Percentiles rank a stretch among this genome's conserved stretches.
Conservation (phyloP, 2,113 vertebrate species). For the Labeo rohita region DNA sequence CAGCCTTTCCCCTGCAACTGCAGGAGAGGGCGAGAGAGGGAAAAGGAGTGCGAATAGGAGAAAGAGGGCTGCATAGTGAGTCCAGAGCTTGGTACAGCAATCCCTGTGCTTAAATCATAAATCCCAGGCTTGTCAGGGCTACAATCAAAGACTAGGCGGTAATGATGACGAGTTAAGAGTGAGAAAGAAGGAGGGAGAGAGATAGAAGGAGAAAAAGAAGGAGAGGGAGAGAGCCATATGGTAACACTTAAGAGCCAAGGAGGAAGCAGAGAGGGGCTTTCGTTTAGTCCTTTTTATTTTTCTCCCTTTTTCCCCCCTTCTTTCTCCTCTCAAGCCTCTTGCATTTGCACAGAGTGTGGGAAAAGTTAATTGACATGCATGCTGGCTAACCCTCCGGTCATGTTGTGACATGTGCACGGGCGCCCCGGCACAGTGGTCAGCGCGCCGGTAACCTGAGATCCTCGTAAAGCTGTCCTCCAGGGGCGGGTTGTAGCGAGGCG, state of each 20-base stretch:
- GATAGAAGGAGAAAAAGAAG: slow-evolving; percentile 61
- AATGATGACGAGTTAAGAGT: slow-evolving; percentile 64
- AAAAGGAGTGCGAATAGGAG: slow-evolving; percentile 14
- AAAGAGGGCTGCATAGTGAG: slow-evolving; percentile 81
- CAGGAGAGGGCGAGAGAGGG: slow-evolving; percentile 62
- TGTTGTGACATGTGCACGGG: slow-evolving; percentile 82
- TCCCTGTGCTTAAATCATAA: slow-evolving; percentile 87
- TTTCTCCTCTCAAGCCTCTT: slow-evolving; percentile 56
- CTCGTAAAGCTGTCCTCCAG: slow-evolving; percentile 74
- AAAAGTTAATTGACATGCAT: slow-evolving; percentile 94
- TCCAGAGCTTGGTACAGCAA: slow-evolving; percentile 86
- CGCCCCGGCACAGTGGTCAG: slow-evolving; percentile 74
- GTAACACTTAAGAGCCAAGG: slow-evolving; percentile 89
- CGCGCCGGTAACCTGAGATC: slow-evolving; percentile 74
- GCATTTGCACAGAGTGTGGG: slow-evolving; percentile 85
- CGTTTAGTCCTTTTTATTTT: slow-evolving; percentile 49
- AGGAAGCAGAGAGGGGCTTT: slow-evolving; percentile 83
- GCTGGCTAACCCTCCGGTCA: slow-evolving; percentile 82
- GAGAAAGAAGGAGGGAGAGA: slow-evolving; percentile 58
- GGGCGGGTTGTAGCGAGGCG: slow-evolving; percentile 33
- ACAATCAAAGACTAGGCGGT: slow-evolving; percentile 82
- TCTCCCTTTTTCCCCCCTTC: slow-evolving; percentile 44
- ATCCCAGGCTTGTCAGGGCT: slow-evolving; percentile 83
- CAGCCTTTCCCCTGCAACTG: slow-evolving; percentile 87
- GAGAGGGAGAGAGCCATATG: slow-evolving; percentile 83